phyloP scores from a whole-genome alignment of 2,113 vertebrate genomes.

The Carassius auratus region DNA sequence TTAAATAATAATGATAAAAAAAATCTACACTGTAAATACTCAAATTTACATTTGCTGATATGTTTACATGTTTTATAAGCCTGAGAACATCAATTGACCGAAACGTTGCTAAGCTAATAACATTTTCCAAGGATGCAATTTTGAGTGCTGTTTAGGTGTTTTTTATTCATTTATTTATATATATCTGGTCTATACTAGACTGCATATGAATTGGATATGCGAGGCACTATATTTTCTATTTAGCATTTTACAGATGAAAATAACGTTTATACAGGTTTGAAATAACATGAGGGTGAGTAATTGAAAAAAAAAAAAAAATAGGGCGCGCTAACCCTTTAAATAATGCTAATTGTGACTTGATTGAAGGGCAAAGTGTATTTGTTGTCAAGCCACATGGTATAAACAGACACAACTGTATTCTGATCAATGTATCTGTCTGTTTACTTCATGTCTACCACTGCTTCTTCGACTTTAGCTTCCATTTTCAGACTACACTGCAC shows the following conservation, averaged over 20 bases:
- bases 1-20: background rate
- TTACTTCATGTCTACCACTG: conserved; percentile 28
- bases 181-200: background rate
- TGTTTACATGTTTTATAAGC: background rate
- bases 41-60: background rate
- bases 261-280: background rate
- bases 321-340: background rate
- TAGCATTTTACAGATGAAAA: background rate
- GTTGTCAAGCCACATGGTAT: background rate
- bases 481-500: conserved; percentile 48
- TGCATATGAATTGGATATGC: background rate
- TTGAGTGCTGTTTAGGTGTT: no score
- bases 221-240: background rate
- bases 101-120: background rate
- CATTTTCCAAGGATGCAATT: no score
- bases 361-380: conserved; percentile 13
- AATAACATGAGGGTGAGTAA: background rate
- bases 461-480: conserved; percentile 46
- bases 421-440: conserved; percentile 41
- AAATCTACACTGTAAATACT: background rate
- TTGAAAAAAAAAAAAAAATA: background rate
- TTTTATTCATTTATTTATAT: no score
- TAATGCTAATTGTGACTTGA: background rate
- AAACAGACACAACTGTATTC: conserved; percentile 18
- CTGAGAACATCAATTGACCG: background rate